Percentiles rank a stretch among this genome's conserved stretches.
Conservation (phyloP, 1,140 invertebrate genomes). For the Cryptotermes secundus region DNA sequence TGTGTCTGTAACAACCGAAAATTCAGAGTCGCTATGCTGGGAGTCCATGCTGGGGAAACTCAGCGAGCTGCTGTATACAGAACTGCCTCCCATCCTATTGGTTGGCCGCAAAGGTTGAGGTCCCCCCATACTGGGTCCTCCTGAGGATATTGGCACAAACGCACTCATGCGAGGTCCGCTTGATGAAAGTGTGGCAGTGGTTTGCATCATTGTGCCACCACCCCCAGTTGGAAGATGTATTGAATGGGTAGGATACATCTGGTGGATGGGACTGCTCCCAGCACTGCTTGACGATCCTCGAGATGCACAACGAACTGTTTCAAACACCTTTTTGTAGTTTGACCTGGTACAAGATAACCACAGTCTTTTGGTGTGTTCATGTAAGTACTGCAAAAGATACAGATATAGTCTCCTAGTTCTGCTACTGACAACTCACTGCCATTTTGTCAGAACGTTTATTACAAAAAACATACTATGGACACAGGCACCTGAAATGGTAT, state of each 20-base stretch:
- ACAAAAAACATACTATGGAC: too few relatives aligned
- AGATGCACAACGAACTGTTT: slow-evolving; percentile 76
- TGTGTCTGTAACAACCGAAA: slow-evolving; percentile 56
- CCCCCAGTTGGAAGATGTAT: background rate
- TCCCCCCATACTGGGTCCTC: background rate
- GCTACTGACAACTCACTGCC: too few relatives aligned
- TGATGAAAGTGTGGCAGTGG: slow-evolving; percentile 1
- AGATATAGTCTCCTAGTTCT: too few relatives aligned
- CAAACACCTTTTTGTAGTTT: slow-evolving; percentile 78
- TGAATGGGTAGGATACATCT: slow-evolving; percentile 23
- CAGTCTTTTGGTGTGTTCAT: background rate
- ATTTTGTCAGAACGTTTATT: too few relatives aligned
- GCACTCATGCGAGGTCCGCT: slow-evolving; percentile 32
- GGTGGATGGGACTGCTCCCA: slow-evolving; percentile 32
- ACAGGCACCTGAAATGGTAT: too few relatives aligned
- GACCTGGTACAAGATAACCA: slow-evolving; percentile 53
- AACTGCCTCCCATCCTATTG: background rate
- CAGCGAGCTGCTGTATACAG: slow-evolving; percentile 45
- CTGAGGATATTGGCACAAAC: slow-evolving; percentile 18
- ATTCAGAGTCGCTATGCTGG: slow-evolving; percentile 56
- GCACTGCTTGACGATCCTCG: slow-evolving; percentile 47
- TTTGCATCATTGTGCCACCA: background rate
- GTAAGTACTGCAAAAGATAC: background rate
- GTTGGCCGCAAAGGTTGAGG: background rate
- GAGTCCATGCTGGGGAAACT: slow-evolving; percentile 57